phyloP scores from a whole-genome alignment of 2,888 invertebrate species.

The Quadriops clusia region DNA sequence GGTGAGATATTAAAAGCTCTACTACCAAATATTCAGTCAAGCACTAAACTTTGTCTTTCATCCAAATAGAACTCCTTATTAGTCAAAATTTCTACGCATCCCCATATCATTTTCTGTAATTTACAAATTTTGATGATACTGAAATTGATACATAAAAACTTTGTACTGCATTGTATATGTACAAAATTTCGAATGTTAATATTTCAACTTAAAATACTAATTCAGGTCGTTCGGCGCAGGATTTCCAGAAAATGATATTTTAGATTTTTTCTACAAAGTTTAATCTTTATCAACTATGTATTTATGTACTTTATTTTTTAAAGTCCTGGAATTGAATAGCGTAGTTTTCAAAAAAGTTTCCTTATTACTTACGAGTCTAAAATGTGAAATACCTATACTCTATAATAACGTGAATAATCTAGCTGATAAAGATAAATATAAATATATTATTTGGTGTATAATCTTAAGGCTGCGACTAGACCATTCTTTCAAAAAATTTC shows the following conservation, averaged over 20 bases:
- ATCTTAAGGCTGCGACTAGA: slow-evolving; percentile 30
- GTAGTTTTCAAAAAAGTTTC: slow-evolving; percentile 7
- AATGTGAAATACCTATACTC: slow-evolving; percentile 18
- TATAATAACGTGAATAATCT: slow-evolving; percentile 12
- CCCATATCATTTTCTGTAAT: too few relatives aligned
- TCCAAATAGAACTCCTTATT: too few relatives aligned
- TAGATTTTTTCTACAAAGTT: too few relatives aligned
- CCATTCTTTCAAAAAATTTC: slow-evolving; percentile 7
- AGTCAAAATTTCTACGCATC: too few relatives aligned
- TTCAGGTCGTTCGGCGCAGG: too few relatives aligned
- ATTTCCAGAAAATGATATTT: too few relatives aligned
- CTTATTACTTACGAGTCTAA: too few relatives aligned
- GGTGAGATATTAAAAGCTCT: slow-evolving; percentile 17
- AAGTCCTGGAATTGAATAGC: slow-evolving; percentile 9
- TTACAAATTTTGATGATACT: too few relatives aligned
- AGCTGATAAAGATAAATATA: slow-evolving; percentile 20
- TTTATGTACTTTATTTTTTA: slow-evolving; percentile 3
- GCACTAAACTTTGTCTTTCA: slow-evolving; percentile 11
- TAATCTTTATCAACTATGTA: slow-evolving; percentile 2
- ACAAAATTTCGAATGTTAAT: too few relatives aligned
- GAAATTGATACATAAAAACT: too few relatives aligned
- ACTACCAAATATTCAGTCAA: slow-evolving; percentile 19
- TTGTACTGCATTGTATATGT: too few relatives aligned
- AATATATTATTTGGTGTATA: slow-evolving; percentile 29
- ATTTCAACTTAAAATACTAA: too few relatives aligned